A percentile compares a stretch with the other conserved stretches of the same genome.
Evolutionary conservation across 2,888 invertebrate genomes (phyloP).

Genomic region (Steinernema scapterisci): DNA sequence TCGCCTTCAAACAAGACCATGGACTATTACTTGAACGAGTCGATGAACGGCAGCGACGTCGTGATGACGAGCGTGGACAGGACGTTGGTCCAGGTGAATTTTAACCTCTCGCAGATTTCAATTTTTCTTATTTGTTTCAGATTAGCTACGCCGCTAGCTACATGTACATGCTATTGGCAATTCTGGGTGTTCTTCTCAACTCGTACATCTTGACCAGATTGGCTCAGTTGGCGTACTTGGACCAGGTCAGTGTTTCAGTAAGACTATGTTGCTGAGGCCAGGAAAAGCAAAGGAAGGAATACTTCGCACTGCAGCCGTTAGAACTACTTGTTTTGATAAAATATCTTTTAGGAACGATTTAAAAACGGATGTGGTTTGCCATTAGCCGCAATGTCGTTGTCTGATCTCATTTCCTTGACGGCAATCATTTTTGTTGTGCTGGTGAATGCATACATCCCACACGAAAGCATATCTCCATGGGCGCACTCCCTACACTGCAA

Average conservation of each 20-base stretch:
- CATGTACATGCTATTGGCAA: conserved; percentile 44
- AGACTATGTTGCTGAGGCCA: too few species aligned
- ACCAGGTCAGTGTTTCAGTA: conserved; percentile 26
- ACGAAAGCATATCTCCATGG: conserved; percentile 23
- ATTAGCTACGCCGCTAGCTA: conserved; percentile 43
- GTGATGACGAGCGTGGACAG: neutral
- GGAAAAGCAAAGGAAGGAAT: too few species aligned
- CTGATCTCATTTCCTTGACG: conserved; percentile 40
- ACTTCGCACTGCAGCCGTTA: too few species aligned
- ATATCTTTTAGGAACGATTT: conserved; percentile 39
- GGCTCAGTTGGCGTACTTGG: conserved; percentile 39
- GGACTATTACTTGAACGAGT: neutral
- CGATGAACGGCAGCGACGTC: neutral
- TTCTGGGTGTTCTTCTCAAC: conserved; percentile 43
- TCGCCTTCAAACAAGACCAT: neutral
- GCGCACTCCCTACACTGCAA: conserved; percentile 40
- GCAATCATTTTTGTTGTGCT: conserved; percentile 40
- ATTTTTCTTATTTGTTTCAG: conserved; percentile 33
- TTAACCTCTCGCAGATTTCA: neutral
- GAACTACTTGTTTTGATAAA: neutral
- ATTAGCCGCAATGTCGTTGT: conserved; percentile 44
- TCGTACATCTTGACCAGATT: conserved; percentile 40
- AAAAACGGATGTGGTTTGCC: conserved; percentile 46
- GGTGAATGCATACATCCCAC: conserved; percentile 40
- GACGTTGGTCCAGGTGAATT: neutral